Base-by-base conservation (phyloP, 2,113 vertebrate genomes). In the Struthio camelus region DNA sequence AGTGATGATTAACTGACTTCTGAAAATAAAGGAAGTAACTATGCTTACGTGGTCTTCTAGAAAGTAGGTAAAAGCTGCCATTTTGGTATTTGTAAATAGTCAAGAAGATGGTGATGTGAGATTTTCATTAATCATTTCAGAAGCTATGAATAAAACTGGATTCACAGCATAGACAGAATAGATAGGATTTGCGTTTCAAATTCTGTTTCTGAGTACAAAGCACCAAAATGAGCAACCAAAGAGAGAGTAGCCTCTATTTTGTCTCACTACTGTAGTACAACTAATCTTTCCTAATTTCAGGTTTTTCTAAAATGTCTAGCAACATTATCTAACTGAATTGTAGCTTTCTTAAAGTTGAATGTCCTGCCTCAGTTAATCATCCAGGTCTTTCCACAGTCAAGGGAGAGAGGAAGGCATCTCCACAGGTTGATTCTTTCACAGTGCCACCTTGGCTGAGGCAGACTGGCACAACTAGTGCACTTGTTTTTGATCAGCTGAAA, bases 51-150 rank as follows among this genome's bases (percentile, higher is more conserved):
- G 13, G 36, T 19, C 19, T 53, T 80, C 40, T 80, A 27, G 62
- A 94, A 97, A 95, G 77, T 24, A 82, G 22, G 54, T 56, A 24
- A 89, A 69, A 95, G 56, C n/a, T 96, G 56, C 36, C 76, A 83
- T 95, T 90, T 79, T 95, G 34, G 20, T 87, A 62, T 84, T 20
- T 69, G 50, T 88, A 59, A 94, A 94, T 85, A 90, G 14, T 23
- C 51, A 79, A 36, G 24, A 93, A 79, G 85, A 89, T 70, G 4
- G 5, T 36, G 64, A 93, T 51, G 89, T 79, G 82, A 93, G 30
- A 38, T 88, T 95, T 90, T 86, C 83, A 78, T 12, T 44, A 79
- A 11, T 28, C 71, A 0, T 14, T 71, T 82, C 46, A 73, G 40
- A 58, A n/a, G 19, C 8, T 25, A 61, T 10, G 20, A 34, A 40